These are phyloP conservation scores for Drosophila nasuta DNA, from an alignment of 1,140 invertebrate genomes.

Conservation along the genomic window DNA sequence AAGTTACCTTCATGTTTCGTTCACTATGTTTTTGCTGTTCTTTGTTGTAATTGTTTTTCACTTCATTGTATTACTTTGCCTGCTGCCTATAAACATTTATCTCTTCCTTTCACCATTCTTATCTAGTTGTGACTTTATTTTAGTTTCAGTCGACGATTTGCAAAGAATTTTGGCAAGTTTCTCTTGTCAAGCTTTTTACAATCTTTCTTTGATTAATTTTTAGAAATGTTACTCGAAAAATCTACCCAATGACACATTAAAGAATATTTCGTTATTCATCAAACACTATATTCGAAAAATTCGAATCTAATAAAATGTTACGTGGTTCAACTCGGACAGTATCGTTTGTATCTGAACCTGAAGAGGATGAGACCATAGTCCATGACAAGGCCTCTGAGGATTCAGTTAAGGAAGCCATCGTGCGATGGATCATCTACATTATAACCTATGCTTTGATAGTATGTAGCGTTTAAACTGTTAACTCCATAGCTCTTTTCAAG, in stretches of 20 bases:
- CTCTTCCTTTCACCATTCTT: background rate
- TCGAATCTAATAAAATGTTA: too few relatives aligned
- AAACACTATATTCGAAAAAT: too few relatives aligned
- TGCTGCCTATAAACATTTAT: constrained; percentile 3
- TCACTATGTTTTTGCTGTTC: constrained; percentile 55
- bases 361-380: too few relatives aligned
- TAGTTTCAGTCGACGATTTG: constrained; percentile 16
- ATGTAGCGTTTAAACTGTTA: background rate
- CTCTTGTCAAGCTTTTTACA: too few relatives aligned
- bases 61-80: background rate
- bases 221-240: too few relatives aligned
- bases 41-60: constrained; percentile 46
- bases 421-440: constrained; percentile 1
- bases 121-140: constrained; percentile 11
- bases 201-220: too few relatives aligned
- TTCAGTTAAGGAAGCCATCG: background rate
- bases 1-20: constrained; percentile 53
- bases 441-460: background rate
- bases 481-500: background rate
- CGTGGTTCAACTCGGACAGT: too few relatives aligned
- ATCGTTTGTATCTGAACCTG: too few relatives aligned
- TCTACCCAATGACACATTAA: too few relatives aligned
- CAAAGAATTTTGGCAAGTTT: background rate
- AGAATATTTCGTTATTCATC: too few relatives aligned
- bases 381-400: background rate